Conservation (phyloP, 2,888 invertebrate species). For the Sphinx pinastri region DNA sequence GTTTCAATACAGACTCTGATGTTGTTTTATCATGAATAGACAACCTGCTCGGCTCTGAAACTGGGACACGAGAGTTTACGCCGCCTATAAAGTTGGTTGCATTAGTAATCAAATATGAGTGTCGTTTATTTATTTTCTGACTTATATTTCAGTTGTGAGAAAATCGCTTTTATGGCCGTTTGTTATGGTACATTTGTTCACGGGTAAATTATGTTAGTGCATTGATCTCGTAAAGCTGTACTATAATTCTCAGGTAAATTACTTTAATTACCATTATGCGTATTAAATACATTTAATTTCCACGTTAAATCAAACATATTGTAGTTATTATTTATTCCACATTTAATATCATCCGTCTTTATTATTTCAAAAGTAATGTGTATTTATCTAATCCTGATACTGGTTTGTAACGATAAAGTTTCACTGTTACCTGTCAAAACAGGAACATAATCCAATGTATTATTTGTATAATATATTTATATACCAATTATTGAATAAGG, state of each 20-base stretch:
- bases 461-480: slow-evolving; percentile 11
- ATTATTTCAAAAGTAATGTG: background rate
- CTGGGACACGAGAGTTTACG: slow-evolving; percentile 20
- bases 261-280: background rate
- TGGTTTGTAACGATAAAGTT: background rate
- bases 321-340: background rate
- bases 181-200: background rate
- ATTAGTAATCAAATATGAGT: slow-evolving; percentile 18
- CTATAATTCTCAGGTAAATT: background rate
- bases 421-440: background rate
- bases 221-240: background rate
- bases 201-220: background rate
- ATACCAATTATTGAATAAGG: slow-evolving; percentile 7
- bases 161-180: background rate
- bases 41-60: slow-evolving; percentile 1
- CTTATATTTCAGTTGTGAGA: slow-evolving; percentile 13
- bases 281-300: background rate
- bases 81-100: slow-evolving; percentile 8
- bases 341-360: background rate
- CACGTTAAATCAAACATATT: background rate
- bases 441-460: slow-evolving; percentile 2
- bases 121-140: slow-evolving; percentile 14
- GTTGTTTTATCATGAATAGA: slow-evolving; percentile 23
- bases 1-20: slow-evolving; percentile 15
- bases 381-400: background rate